phyloP scores from a whole-genome alignment of 2,113 vertebrate species.

The Burhinus oedicnemus region DNA sequence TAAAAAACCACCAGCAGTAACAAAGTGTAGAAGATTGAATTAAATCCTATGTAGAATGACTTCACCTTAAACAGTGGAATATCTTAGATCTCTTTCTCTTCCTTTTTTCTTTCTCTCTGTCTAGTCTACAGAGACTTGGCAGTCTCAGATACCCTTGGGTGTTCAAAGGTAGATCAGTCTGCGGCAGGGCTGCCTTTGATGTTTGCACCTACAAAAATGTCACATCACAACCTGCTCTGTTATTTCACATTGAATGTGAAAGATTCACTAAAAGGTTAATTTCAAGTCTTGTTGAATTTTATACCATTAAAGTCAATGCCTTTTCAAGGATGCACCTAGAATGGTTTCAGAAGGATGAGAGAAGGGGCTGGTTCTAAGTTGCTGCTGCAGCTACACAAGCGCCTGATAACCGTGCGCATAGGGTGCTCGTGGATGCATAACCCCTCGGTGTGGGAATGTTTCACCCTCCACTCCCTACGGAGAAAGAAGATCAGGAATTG shows the following conservation, averaged over 20 bases:
- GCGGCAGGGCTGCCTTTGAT: constrained; percentile 83
- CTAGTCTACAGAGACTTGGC: constrained; percentile 84
- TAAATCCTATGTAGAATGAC: constrained; percentile 69
- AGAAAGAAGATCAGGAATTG: background rate
- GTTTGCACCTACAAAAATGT: constrained; percentile 87
- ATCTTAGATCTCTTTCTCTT: constrained; percentile 75
- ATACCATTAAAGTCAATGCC: constrained; percentile 57
- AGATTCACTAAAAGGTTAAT: constrained; percentile 83
- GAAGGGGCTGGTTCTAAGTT: background rate
- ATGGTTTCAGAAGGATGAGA: background rate
- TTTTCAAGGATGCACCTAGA: constrained; percentile 23
- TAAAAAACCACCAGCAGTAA: constrained; percentile 58
- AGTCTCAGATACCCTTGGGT: constrained; percentile 82
- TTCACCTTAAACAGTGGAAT: constrained; percentile 75
- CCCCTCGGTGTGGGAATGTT: background rate
- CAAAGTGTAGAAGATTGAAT: constrained; percentile 63
- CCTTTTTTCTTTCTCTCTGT: constrained; percentile 63
- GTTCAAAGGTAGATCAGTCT: constrained; percentile 86
- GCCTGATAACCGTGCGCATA: rapidly evolving
- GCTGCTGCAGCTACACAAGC: background rate
- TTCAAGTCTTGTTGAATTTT: constrained; percentile 79
- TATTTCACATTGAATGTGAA: constrained; percentile 81
- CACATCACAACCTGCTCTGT: constrained; percentile 80
- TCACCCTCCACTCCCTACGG: background rate
- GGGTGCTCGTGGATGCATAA: background rate